Conservation (phyloP, 2,888 invertebrate species). For the Chelonus formosanus region DNA sequence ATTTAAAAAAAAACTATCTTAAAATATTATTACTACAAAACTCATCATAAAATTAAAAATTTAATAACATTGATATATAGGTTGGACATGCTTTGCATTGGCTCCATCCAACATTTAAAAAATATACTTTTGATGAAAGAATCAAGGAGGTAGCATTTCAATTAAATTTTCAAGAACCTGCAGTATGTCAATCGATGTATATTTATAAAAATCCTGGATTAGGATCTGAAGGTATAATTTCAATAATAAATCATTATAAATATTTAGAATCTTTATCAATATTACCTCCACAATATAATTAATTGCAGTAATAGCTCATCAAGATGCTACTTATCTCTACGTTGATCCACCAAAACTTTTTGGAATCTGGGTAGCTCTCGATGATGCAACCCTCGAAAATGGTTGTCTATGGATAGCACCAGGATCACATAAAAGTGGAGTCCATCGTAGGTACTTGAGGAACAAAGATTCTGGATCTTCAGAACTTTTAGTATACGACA, state of each 20-base stretch:
- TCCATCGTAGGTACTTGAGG: slow-evolving; percentile 76
- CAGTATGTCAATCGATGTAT: slow-evolving; percentile 95
- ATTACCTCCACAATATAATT: not conserved
- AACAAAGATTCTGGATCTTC: slow-evolving; percentile 74
- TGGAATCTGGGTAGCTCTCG: slow-evolving; percentile 96
- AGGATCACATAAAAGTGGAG: slow-evolving; percentile 88
- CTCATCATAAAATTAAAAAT: not conserved
- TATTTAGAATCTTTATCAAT: no score
- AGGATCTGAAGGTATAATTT: slow-evolving; percentile 81
- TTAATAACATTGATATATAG: slow-evolving; percentile 58
- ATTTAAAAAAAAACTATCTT: no score
- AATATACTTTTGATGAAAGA: slow-evolving; percentile 83
- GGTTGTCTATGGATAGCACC: slow-evolving; percentile 94
- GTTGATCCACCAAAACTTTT: slow-evolving; percentile 83
- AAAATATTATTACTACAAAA: no score
- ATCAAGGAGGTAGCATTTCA: slow-evolving; percentile 80
- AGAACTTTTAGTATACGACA: slow-evolving; percentile 75
- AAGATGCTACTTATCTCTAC: slow-evolving; percentile 88
- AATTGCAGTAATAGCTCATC: slow-evolving; percentile 76
- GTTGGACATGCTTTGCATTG: slow-evolving; percentile 91
- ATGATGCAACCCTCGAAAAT: slow-evolving; percentile 91
- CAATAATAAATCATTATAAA: slow-evolving; percentile 11
- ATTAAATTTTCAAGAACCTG: slow-evolving; percentile 80
- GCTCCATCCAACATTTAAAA: slow-evolving; percentile 81
- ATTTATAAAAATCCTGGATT: slow-evolving; percentile 95